phyloP scores from a whole-genome alignment of 2,888 invertebrate genomes.

The Chloroclysta siterata region DNA sequence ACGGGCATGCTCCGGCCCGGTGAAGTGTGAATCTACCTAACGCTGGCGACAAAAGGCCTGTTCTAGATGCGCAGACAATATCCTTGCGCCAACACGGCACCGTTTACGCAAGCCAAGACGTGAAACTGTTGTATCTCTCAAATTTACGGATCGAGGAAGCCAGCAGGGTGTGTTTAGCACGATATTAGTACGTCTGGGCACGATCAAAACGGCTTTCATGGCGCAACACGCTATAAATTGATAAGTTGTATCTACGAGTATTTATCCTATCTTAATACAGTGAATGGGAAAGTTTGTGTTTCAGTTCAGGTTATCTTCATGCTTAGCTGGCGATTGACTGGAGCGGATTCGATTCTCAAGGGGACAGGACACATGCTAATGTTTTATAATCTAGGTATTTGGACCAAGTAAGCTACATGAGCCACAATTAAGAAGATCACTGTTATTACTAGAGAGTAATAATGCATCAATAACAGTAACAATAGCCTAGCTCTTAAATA shows the following conservation, averaged over 20 bases:
- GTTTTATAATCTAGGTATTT: too few relatives aligned
- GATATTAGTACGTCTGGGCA: constrained; percentile 43
- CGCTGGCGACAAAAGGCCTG: not conserved
- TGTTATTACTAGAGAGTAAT: too few relatives aligned
- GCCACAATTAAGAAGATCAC: too few relatives aligned
- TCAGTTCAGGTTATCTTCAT: not conserved
- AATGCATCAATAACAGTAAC: too few relatives aligned
- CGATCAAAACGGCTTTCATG: constrained; percentile 35
- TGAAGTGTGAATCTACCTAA: too few relatives aligned
- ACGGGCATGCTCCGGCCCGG: too few relatives aligned
- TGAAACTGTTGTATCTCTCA: constrained; percentile 55
- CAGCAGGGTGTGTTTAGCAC: constrained; percentile 47
- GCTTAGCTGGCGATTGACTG: not conserved
- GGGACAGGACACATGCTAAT: too few relatives aligned
- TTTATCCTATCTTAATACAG: constrained; percentile 2
- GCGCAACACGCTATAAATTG: constrained; percentile 20
- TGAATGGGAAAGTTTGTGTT: constrained; percentile 3
- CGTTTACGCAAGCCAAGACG: constrained; percentile 50
- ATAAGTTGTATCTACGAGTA: constrained; percentile 3
- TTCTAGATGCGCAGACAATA: constrained; percentile 69
- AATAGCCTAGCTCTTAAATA: too few relatives aligned
- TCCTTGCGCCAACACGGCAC: constrained; percentile 52
- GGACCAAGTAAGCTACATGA: too few relatives aligned
- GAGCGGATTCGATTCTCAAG: too few relatives aligned
- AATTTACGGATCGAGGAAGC: constrained; percentile 57